Evolutionary conservation across 2,888 invertebrate genomes (phyloP).

Genomic region (Galerucella calmariensis): DNA sequence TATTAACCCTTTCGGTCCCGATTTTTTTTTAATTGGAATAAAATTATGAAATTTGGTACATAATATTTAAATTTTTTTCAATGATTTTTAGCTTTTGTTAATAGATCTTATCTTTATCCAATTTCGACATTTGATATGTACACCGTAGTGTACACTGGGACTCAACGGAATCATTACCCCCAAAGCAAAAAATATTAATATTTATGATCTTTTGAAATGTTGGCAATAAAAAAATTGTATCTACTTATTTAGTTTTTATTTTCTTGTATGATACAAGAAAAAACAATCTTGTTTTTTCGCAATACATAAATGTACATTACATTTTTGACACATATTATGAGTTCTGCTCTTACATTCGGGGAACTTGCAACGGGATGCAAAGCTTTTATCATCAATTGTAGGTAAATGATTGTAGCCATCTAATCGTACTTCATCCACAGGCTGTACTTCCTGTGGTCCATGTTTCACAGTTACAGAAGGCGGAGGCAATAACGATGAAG

Average conservation of each 20-base stretch:
- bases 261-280: background rate
- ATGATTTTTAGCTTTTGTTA: too few relatives aligned
- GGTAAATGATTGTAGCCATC: slow-evolving; percentile 17
- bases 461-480: slow-evolving; percentile 18
- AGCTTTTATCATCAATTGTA: slow-evolving; percentile 24
- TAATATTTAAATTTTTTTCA: too few relatives aligned
- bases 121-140: too few relatives aligned
- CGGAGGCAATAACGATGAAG: slow-evolving; percentile 7
- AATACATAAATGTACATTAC: slow-evolving; percentile 23
- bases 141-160: background rate
- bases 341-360: slow-evolving; percentile 28
- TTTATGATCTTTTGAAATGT: background rate
- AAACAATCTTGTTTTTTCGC: slow-evolving; percentile 25
- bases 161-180: background rate
- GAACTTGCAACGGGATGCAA: slow-evolving; percentile 29
- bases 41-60: too few relatives aligned
- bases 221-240: background rate
- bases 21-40: too few relatives aligned
- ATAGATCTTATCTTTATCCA: too few relatives aligned
- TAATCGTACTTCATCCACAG: slow-evolving; percentile 21
- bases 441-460: slow-evolving; percentile 19
- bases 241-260: background rate
- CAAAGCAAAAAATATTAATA: background rate
- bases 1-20: too few relatives aligned
- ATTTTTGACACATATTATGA: slow-evolving; percentile 25